Evolutionary conservation across 2,113 vertebrate species (phyloP), one percentile per base, ranked within the genome.

Genomic region (Thinocorus orbignyianus): DNA sequence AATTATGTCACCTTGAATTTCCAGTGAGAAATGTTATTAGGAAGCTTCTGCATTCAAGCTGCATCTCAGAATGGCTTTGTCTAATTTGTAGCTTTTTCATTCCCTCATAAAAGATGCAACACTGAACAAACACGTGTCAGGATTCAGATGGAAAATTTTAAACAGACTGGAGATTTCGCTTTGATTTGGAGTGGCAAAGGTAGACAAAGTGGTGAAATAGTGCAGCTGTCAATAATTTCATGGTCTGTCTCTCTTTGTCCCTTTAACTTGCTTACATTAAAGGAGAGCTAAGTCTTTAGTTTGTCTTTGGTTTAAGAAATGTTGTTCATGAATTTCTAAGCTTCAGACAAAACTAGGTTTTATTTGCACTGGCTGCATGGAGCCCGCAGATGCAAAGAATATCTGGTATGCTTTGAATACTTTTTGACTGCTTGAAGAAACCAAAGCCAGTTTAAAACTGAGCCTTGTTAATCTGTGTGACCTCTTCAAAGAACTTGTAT

Each of bases 1-100:
- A 92, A 76, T n/a, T 28, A 64, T 91, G 81, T 95, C 87, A 88
- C 71, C 90, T 91, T 91, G 89, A 95, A 80, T 95, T 93, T 57
- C n/a, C 44, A 65, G 31, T 41, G 57, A 58, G 72, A 81, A 51
- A 54, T 30, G 58, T 94, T 96, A 64, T 55, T 88, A 81, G 76
- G 95, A 93, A 86, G 88, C 82, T 91, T 6, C 78, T 78, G 85
- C 71, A 94, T 88, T 94, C 68, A 92, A 90, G 76, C 41, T 86
- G 7, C 13, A 8, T 71, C 58, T 88, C 64, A n/a, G 64, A 48
- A 58, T 71, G 48, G 17, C 35, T 93, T 93, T 88, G 39, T 90
- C 22, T 35, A 28, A 61, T 64, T 64, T 90, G 31, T 48, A 80
- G 33, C 37, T 66, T 90, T 87, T 92, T 81, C n/a, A 20, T 76